Evolutionary conservation across 2,797 vertebrate species (phyloP), one percentile per base, ranked within the genome.

Genomic region (Centroberyx gerrardi): DNA sequence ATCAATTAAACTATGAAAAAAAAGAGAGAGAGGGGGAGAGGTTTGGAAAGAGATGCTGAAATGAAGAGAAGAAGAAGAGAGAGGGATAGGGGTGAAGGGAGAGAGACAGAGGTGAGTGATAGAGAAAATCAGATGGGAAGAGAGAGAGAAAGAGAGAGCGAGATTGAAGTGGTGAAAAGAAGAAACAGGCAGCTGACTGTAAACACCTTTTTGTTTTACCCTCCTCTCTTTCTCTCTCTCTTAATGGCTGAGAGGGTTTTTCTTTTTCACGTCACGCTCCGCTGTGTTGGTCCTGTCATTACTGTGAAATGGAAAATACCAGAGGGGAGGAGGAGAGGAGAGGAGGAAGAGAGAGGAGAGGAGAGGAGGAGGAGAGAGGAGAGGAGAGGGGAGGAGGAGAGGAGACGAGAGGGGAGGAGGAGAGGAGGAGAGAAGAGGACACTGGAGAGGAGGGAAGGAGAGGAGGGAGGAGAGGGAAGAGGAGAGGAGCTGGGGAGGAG

Each of bases 181-280:
- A 52, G 71, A 77, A 78, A 77, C 70, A 22, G 22, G 22, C 55
- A 1, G 22, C 77, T 82, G 22, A 22, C 22, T 36, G n/a, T n/a
- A n/a, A n/a, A n/a, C n/a, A n/a, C n/a, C n/a, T n/a, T n/a, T n/a
- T n/a, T n/a, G 13, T 66, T 71, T 78, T 72, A 83, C 62, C 77
- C 62, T 60, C 67, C 65, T 49, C 66, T 74, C 72, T 40, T 48
- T 18, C 55, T 71, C 49, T 42, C 0, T 71, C 73, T 79, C 72
- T 6, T 83, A 79, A 84, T 85, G 76, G 80, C 27, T 87, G 77
- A 28, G 71, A 72, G 83, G 81, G 76, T 52, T 68, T 85, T 74
- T 65, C 68, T 70, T 60, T 82, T 59, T 40, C 48, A 1, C 22
- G 70, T 68, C 81, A 64, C 7, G 31, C 76, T 86, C 73, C 0